Percentiles rank a stretch among this genome's conserved stretches.
These are phyloP conservation scores for Rallus limicola DNA, from an alignment of 2,113 vertebrate species.

Conservation along the genomic window DNA sequence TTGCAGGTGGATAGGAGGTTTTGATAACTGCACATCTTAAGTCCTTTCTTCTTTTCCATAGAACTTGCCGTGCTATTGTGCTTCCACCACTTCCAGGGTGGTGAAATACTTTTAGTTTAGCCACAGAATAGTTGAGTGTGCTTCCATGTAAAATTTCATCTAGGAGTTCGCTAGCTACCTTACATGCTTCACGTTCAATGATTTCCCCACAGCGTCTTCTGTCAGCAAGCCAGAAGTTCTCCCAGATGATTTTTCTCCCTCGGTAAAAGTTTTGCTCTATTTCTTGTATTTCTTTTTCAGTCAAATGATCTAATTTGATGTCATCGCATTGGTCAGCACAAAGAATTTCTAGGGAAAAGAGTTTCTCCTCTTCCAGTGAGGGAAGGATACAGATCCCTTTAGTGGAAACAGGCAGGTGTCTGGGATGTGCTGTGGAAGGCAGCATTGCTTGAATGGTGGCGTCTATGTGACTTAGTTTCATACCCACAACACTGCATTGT, in stretches of 20 bases:
- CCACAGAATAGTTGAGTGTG: constrained; percentile 54
- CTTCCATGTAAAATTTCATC: constrained; percentile 30
- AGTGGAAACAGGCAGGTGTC: constrained; percentile 72
- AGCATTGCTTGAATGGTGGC: constrained; percentile 75
- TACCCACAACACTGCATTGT: constrained; percentile 76
- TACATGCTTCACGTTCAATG: constrained; percentile 80
- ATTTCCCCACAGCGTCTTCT: constrained; percentile 72
- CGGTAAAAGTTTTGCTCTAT: constrained; percentile 79
- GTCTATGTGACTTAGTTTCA: constrained; percentile 82
- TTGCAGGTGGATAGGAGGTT: constrained; percentile 48
- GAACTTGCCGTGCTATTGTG: constrained; percentile 82
- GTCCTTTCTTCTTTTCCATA: constrained; percentile 81
- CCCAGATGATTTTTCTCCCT: constrained; percentile 81
- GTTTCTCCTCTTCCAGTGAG: constrained; percentile 74
- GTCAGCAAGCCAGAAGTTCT: constrained; percentile 85
- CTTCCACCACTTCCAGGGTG: constrained; percentile 88
- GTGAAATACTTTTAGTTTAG: constrained; percentile 82
- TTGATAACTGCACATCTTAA: constrained; percentile 81
- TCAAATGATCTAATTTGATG: constrained; percentile 44
- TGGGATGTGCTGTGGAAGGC: constrained; percentile 33
- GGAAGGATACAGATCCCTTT: constrained; percentile 73
- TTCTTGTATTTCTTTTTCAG: constrained; percentile 61
- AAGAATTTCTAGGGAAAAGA: constrained; percentile 81
- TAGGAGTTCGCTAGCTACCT: constrained; percentile 62
- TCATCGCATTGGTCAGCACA: constrained; percentile 78